Percentiles rank a stretch among this genome's conserved stretches.
Evolutionary conservation across 2,113 vertebrate genomes (phyloP).

Genomic region (Geothlypis trichas): DNA sequence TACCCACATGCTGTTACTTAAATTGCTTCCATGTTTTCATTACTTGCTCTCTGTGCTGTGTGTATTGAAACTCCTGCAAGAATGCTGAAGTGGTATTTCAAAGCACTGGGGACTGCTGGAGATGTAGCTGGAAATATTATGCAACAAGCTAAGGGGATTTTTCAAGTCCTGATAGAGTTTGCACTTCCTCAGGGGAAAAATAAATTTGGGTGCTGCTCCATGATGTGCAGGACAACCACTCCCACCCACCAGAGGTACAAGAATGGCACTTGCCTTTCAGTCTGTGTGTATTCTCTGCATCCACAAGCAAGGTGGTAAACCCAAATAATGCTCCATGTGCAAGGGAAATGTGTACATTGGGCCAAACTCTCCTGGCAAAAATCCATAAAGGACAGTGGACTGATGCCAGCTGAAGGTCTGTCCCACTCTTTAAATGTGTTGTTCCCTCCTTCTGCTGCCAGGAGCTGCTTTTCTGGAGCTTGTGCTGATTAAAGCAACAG

Average conservation of each 20-base stretch:
- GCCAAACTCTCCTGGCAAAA: background rate
- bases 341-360: background rate
- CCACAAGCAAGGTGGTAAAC: background rate
- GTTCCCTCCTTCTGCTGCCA: background rate
- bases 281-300: background rate
- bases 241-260: background rate
- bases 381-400: background rate
- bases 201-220: background rate
- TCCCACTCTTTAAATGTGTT: background rate
- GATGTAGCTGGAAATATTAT: slow-evolving; percentile 22
- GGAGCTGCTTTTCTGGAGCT: background rate
- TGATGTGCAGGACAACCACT: background rate
- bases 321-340: background rate
- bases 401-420: background rate
- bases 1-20: slow-evolving; percentile 67
- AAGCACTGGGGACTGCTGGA: slow-evolving; percentile 30
- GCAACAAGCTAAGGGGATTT: slow-evolving; percentile 9
- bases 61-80: slow-evolving; percentile 52
- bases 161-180: slow-evolving; percentile 16
- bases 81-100: slow-evolving; percentile 56
- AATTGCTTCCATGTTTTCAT: slow-evolving; percentile 68
- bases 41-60: slow-evolving; percentile 51
- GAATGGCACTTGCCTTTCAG: background rate
- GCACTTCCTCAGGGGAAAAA: background rate
- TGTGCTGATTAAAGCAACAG: background rate